Conservation (phyloP, 2,113 vertebrate species). For the Syrrhaptes paradoxus region DNA sequence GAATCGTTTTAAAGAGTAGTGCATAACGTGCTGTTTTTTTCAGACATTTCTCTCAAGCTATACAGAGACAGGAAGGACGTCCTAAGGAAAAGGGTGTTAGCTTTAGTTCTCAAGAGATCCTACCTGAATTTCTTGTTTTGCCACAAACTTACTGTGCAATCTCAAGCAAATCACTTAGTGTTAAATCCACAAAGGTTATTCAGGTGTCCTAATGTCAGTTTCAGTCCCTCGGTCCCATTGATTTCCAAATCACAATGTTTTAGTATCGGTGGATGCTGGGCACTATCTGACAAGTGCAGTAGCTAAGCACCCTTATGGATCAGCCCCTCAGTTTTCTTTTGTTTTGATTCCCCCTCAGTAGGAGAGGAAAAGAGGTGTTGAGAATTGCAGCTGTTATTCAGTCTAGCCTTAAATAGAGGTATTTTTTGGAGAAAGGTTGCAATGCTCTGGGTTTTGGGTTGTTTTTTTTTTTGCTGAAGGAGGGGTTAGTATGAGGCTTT, state of each 20-base stretch:
- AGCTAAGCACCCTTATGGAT: background rate
- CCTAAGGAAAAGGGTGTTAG: background rate
- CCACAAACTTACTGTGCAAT: background rate
- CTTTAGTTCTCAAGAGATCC: background rate
- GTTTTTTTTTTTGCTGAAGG: background rate
- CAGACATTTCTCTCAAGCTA: background rate
- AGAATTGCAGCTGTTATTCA: background rate
- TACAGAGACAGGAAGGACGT: background rate
- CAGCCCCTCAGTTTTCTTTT: background rate
- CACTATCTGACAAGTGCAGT: background rate
- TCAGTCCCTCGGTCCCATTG: background rate
- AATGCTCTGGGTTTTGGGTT: background rate
- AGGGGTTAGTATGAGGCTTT: background rate
- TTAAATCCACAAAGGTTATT: background rate
- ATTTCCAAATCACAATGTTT: background rate
- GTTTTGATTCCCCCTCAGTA: background rate
- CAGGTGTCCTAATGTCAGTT: background rate
- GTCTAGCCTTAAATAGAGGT: background rate
- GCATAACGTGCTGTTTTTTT: background rate
- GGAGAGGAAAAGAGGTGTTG: background rate
- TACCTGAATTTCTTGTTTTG: background rate
- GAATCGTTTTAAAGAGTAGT: background rate
- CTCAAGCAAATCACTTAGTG: background rate
- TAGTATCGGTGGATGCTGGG: accelerated
- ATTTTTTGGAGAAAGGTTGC: background rate